Percentiles rank a stretch among this genome's conserved stretches.
Conservation (phyloP, 2,797 vertebrate species). For the Syngnathus rostellatus region DNA sequence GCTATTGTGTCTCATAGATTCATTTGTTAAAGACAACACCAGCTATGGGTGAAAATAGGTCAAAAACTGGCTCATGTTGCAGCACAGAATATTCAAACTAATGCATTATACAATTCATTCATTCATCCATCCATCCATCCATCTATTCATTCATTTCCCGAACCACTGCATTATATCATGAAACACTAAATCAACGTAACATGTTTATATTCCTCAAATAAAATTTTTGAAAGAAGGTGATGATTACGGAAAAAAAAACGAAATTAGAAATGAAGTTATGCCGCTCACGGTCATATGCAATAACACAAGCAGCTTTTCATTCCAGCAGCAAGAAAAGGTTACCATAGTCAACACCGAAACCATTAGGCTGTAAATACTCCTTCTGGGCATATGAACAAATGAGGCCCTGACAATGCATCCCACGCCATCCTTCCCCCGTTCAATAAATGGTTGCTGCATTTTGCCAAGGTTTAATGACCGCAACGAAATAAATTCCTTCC, state of each 20-base stretch:
- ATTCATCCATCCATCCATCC: too few relatives aligned
- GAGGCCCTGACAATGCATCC: slow-evolving; percentile 41
- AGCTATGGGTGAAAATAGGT: slow-evolving; percentile 46
- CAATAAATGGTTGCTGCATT: slow-evolving; percentile 40
- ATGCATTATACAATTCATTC: too few relatives aligned
- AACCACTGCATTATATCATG: too few relatives aligned
- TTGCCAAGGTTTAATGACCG: slow-evolving; percentile 47
- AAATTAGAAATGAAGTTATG: background rate
- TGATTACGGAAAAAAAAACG: background rate
- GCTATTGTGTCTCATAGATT: slow-evolving; percentile 35
- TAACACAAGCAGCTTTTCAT: slow-evolving; percentile 5
- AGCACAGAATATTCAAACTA: background rate
- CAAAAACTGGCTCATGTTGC: slow-evolving; percentile 20
- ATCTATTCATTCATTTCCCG: too few relatives aligned
- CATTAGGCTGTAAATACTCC: slow-evolving; percentile 39
- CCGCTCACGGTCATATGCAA: background rate
- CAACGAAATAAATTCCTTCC: slow-evolving; percentile 38
- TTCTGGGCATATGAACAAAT: slow-evolving; percentile 41
- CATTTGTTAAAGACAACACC: slow-evolving; percentile 29
- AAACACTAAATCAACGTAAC: background rate
- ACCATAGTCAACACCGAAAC: slow-evolving; percentile 38
- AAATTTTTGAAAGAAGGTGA: background rate
- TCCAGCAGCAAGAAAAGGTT: slow-evolving; percentile 25
- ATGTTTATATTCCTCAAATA: background rate
- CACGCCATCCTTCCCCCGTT: slow-evolving; percentile 40